Conservation (phyloP, 2,888 invertebrate genomes). For the Cryptocephalus moraei region DNA sequence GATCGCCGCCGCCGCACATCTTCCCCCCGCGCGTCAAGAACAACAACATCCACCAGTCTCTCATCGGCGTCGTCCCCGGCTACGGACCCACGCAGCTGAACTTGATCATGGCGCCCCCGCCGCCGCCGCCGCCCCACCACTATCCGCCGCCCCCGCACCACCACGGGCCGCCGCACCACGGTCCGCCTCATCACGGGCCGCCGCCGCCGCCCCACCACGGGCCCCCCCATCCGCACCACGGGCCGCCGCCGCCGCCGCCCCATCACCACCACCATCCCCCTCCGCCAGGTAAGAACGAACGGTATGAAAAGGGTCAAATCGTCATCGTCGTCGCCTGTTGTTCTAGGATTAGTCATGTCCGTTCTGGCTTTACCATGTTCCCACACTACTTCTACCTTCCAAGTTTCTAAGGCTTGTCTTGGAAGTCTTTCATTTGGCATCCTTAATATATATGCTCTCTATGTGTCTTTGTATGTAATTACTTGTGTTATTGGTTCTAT, state of each 20-base stretch:
- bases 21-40: constrained; percentile 40
- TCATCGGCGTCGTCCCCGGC: neutral
- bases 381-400: too few relatives aligned
- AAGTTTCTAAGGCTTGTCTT: too few relatives aligned
- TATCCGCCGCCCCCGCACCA: constrained; percentile 5
- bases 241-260: neutral
- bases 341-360: too few relatives aligned
- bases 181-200: constrained; percentile 1
- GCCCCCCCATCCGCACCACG: constrained; percentile 2
- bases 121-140: constrained; percentile 9
- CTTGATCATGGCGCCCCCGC: constrained; percentile 13
- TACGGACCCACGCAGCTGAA: constrained; percentile 4
- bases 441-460: too few relatives aligned
- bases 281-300: neutral
- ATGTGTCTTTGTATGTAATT: too few relatives aligned
- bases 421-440: too few relatives aligned
- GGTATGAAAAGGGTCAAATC: too few relatives aligned
- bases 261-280: constrained; percentile 3
- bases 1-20: constrained; percentile 47
- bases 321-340: too few relatives aligned
- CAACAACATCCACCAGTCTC: constrained; percentile 27
- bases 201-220: constrained; percentile 2
- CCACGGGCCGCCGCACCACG: constrained; percentile 1
- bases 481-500: too few relatives aligned
- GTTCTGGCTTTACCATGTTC: too few relatives aligned